phyloP scores from a whole-genome alignment of 2,113 vertebrate species.

The Heterocephalus glaber region DNA sequence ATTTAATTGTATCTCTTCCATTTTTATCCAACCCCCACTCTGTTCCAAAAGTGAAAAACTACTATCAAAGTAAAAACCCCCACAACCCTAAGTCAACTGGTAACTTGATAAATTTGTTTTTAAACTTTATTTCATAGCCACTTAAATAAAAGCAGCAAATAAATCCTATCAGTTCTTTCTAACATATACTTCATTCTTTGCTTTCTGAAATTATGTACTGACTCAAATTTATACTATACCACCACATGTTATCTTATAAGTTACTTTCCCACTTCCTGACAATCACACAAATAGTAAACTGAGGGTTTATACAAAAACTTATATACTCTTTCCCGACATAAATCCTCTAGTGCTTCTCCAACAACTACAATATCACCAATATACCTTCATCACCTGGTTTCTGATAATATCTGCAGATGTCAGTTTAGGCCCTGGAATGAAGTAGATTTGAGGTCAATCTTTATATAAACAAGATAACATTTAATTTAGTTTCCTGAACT shows the following conservation, averaged over 20 bases:
- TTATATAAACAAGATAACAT: not conserved
- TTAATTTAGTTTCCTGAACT: not conserved
- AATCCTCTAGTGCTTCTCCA: not conserved
- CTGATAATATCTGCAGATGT: not conserved
- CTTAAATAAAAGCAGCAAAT: not conserved
- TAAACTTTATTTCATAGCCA: not conserved
- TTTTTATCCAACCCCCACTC: fast-evolving
- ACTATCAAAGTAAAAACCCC: not conserved
- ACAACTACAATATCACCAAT: fast-evolving
- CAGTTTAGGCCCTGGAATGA: not conserved
- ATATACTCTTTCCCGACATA: not conserved
- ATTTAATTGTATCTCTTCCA: not conserved
- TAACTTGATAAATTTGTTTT: not conserved
- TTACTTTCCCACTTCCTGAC: not conserved
- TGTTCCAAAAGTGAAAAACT: not conserved
- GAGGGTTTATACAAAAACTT: not conserved
- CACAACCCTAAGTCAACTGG: not conserved
- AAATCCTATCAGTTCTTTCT: not conserved
- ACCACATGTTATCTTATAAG: not conserved
- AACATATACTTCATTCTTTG: not conserved
- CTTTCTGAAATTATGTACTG: not conserved
- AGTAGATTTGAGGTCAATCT: not conserved
- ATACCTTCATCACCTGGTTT: not conserved
- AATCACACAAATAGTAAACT: not conserved
- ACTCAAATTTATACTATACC: not conserved